Conservation (phyloP, 2,888 invertebrate genomes). For the Folsomia manolachei region DNA sequence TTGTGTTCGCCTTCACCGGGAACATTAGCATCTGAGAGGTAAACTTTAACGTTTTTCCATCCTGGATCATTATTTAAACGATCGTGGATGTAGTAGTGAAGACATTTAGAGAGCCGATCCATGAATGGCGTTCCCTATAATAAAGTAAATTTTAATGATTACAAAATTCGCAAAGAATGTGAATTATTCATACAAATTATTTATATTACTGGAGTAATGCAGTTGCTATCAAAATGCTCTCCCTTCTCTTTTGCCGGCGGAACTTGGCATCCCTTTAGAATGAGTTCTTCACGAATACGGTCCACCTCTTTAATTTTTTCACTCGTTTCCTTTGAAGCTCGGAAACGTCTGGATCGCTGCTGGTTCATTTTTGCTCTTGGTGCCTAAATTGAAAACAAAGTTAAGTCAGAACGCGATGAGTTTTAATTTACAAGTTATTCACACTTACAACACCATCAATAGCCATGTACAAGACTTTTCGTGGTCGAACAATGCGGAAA, state of each 20-base stretch:
- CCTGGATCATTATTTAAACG: conserved; percentile 89
- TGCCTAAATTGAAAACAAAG: conserved; percentile 60
- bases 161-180: no score
- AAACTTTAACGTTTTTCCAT: conserved; percentile 89
- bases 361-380: conserved; percentile 99
- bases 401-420: neutral
- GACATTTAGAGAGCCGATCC: conserved; percentile 74
- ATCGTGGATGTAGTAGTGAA: conserved; percentile 82
- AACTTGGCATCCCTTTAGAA: conserved; percentile 68
- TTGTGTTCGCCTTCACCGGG: conserved; percentile 99
- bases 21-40: conserved; percentile 98
- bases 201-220: conserved; percentile 80
- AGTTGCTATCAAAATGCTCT: conserved; percentile 97
- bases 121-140: conserved; percentile 94
- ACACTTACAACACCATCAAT: conserved; percentile 89
- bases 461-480: conserved; percentile 95
- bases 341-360: conserved; percentile 91
- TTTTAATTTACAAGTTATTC: neutral
- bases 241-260: conserved; percentile 86
- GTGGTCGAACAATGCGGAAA: conserved; percentile 86
- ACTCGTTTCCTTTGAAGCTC: conserved; percentile 89
- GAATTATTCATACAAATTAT: neutral
- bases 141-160: no score
- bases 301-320: conserved; percentile 86
- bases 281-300: conserved; percentile 71